These are phyloP conservation scores for Mus caroli DNA, from an alignment of 2,797 vertebrate genomes.

Conservation along the genomic window DNA sequence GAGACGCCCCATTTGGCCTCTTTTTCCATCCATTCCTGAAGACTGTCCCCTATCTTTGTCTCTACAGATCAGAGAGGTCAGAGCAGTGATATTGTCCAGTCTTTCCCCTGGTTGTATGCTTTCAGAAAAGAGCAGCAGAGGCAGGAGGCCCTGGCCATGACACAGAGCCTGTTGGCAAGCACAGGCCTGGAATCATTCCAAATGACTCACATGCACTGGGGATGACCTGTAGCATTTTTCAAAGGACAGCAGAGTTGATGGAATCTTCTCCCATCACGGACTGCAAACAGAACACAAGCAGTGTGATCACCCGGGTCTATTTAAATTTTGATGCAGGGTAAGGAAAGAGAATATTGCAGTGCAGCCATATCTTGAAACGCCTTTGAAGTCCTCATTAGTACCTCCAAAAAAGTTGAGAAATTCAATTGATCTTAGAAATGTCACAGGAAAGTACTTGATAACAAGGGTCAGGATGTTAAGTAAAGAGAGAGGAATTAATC, in stretches of 20 bases:
- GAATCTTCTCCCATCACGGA: neutral
- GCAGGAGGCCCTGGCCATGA: neutral
- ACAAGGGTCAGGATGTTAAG: constrained; percentile 66
- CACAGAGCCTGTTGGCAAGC: neutral
- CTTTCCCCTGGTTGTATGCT: neutral
- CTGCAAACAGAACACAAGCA: constrained; percentile 42
- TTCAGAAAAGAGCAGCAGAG: neutral
- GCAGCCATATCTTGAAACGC: neutral
- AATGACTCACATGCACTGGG: neutral
- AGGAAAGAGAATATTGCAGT: neutral
- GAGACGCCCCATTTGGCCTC: fast-evolving
- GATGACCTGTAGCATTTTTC: constrained; percentile 28
- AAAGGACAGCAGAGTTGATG: constrained; percentile 40
- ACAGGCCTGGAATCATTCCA: neutral
- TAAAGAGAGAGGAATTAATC: constrained; percentile 70
- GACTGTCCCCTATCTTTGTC: neutral
- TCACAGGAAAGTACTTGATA: constrained; percentile 66
- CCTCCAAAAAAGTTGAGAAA: constrained; percentile 46
- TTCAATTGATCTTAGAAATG: constrained; percentile 72
- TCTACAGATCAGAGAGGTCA: neutral
- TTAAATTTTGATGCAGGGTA: neutral
- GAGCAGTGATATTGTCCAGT: neutral
- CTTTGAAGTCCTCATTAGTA: constrained; percentile 62
- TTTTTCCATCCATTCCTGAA: neutral
- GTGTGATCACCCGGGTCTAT: neutral